Conservation (phyloP, 2,113 vertebrate genomes). For the Elachura formosa region DNA sequence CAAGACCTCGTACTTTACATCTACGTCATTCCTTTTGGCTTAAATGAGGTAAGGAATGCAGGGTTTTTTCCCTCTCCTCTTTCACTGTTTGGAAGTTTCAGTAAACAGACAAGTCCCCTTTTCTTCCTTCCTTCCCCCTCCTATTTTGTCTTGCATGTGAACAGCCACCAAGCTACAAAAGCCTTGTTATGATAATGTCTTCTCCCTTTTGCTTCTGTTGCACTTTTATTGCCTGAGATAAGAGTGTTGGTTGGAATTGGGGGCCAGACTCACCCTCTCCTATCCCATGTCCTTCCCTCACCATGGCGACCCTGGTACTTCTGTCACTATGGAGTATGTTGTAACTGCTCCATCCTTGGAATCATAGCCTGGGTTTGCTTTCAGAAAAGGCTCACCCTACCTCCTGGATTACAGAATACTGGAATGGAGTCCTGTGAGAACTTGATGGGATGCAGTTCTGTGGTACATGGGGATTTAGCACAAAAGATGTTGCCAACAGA, state of each 20-base stretch:
- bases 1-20: conserved; percentile 40
- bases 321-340: not conserved
- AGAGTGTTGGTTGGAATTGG: rapidly evolving
- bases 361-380: not conserved
- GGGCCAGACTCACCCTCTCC: not conserved
- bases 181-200: not conserved
- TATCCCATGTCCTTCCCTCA: not conserved
- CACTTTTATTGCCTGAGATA: not conserved
- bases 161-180: not conserved
- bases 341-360: not conserved
- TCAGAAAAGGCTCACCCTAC: not conserved
- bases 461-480: not conserved
- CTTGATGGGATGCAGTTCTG: not conserved
- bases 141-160: not conserved
- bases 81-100: not conserved
- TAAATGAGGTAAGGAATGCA: not conserved
- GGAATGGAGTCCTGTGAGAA: not conserved
- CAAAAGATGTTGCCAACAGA: not conserved
- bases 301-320: not conserved
- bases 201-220: not conserved
- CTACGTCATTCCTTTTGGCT: conserved; percentile 31
- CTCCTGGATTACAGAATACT: not conserved
- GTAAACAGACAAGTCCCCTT: not conserved
- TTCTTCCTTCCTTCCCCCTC: not conserved
- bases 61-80: not conserved